A percentile compares a stretch with the other conserved stretches of the same genome.
phyloP scores from a whole-genome alignment of 2,113 vertebrate species.

The Parotia lawesii region DNA sequence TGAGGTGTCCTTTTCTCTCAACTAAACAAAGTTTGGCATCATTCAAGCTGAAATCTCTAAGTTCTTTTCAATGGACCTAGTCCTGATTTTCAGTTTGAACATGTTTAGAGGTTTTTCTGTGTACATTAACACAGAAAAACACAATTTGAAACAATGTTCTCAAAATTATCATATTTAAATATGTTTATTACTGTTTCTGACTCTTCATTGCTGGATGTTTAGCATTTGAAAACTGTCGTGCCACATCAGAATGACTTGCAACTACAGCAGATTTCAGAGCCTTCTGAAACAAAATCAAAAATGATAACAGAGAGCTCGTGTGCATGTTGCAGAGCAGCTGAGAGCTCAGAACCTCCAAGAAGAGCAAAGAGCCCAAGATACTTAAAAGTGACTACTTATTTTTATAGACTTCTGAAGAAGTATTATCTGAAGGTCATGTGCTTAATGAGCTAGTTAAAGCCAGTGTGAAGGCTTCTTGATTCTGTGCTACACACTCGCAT shows the following conservation, averaged over 20 bases:
- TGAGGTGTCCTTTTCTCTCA: neutral
- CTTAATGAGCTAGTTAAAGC: neutral
- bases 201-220: neutral
- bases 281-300: constrained; percentile 72
- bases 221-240: constrained; percentile 75
- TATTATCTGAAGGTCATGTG: neutral
- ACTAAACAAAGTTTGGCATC: neutral
- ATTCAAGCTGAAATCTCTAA: neutral
- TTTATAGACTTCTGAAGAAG: neutral
- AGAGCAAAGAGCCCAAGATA: constrained; percentile 67
- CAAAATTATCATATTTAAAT: neutral
- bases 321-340: constrained; percentile 59
- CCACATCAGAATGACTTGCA: constrained; percentile 74
- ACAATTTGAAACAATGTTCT: neutral
- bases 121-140: neutral
- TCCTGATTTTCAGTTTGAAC: neutral
- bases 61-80: neutral
- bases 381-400: constrained; percentile 68
- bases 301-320: constrained; percentile 26
- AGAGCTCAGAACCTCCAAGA: constrained; percentile 68
- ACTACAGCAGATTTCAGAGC: constrained; percentile 75
- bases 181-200: neutral
- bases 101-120: neutral
- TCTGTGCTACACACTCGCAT: neutral
- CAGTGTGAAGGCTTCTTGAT: neutral